A percentile compares a stretch with the other conserved stretches of the same genome.
phyloP scores from a whole-genome alignment of 2,888 invertebrate genomes.

The Parnassius glacialis region DNA sequence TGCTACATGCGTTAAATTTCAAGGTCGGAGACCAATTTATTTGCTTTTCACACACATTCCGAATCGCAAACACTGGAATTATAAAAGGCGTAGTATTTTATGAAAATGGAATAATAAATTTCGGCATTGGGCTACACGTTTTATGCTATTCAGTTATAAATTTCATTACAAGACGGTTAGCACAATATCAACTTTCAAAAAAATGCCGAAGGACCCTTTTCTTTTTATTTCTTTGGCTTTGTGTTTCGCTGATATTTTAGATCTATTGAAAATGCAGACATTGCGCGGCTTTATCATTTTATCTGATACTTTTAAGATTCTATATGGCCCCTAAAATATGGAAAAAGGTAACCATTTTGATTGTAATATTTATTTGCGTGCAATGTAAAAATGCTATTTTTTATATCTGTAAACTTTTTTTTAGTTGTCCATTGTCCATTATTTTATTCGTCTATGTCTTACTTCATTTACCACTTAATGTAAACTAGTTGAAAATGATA shows the following conservation, averaged over 20 bases:
- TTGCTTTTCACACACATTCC: slow-evolving; percentile 15
- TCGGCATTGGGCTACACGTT: slow-evolving; percentile 10
- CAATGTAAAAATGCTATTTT: slow-evolving; percentile 7
- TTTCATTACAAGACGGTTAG: slow-evolving; percentile 15
- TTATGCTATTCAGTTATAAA: slow-evolving; percentile 16
- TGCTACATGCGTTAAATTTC: not conserved
- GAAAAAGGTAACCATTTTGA: slow-evolving; percentile 45
- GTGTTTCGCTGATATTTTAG: slow-evolving; percentile 39
- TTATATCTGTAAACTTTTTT: not conserved
- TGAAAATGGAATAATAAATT: slow-evolving; percentile 26
- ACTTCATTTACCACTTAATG: no score
- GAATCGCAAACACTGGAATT: slow-evolving; percentile 17
- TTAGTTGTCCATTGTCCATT: no score
- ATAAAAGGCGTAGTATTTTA: slow-evolving; percentile 13
- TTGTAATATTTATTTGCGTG: slow-evolving; percentile 37
- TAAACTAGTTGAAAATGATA: no score
- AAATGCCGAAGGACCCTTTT: slow-evolving; percentile 29
- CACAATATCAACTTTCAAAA: slow-evolving; percentile 36
- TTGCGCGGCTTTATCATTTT: slow-evolving; percentile 43
- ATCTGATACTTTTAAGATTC: slow-evolving; percentile 46
- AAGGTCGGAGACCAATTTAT: slow-evolving; percentile 11
- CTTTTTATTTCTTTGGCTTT: slow-evolving; percentile 35
- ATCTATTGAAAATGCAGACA: slow-evolving; percentile 44
- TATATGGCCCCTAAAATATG: slow-evolving; percentile 36
- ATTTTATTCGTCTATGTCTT: no score